These are phyloP conservation scores for Ptilodon capucinus DNA, from an alignment of 2,888 invertebrate genomes.

Conservation along the genomic window DNA sequence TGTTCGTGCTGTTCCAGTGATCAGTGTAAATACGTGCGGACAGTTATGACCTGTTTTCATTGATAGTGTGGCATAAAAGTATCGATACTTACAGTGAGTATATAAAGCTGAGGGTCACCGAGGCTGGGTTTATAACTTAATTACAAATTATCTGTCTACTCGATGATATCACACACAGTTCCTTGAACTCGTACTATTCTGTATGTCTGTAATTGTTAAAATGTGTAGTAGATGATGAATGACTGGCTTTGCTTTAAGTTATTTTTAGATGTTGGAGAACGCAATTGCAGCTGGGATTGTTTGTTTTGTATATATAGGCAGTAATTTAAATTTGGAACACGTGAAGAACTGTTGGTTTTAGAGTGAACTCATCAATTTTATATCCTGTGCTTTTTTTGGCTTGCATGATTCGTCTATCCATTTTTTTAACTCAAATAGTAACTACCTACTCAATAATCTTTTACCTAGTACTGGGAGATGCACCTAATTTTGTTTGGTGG, in stretches of 20 bases:
- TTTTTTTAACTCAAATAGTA: not conserved
- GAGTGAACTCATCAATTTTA: conserved; percentile 17
- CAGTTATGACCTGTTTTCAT: conserved; percentile 39
- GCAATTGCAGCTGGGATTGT: conserved; percentile 52
- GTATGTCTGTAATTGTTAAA: conserved; percentile 42
- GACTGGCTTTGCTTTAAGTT: conserved; percentile 56
- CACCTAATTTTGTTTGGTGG: too few species aligned
- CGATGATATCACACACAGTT: conserved; percentile 67
- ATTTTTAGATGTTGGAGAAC: conserved; percentile 66
- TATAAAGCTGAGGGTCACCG: conserved; percentile 34
- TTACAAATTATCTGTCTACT: conserved; percentile 57
- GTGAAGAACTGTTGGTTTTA: conserved; percentile 11
- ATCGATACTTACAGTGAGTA: conserved; percentile 38
- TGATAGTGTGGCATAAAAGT: conserved; percentile 27
- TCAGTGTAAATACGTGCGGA: conserved; percentile 37
- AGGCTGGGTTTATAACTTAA: conserved; percentile 45
- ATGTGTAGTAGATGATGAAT: conserved; percentile 33
- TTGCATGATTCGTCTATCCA: not conserved
- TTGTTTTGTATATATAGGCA: conserved; percentile 49
- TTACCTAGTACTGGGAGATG: too few species aligned
- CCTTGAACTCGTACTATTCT: conserved; percentile 52
- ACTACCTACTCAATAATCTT: too few species aligned
- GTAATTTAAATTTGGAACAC: conserved; percentile 32
- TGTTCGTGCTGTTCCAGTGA: conserved; percentile 33
- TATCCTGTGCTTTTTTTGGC: conserved; percentile 13